A percentile compares a stretch with the other conserved stretches of the same genome.
These are phyloP conservation scores for Pangasius djambal DNA, from an alignment of 2,797 vertebrate genomes.

Conservation along the genomic window DNA sequence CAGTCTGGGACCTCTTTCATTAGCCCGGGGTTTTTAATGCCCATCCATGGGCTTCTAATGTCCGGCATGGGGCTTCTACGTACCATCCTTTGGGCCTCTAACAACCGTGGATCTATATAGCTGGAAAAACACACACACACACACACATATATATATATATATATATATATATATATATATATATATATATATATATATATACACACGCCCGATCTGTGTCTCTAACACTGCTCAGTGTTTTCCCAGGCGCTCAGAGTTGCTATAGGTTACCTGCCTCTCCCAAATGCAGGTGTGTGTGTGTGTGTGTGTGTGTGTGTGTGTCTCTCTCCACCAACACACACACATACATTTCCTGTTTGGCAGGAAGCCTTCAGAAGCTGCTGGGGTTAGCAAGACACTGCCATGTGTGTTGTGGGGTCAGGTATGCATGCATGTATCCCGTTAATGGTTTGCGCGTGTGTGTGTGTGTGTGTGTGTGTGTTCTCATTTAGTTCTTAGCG, in stretches of 20 bases:
- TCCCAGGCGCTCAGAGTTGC: constrained; percentile 53
- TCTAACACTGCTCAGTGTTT: constrained; percentile 50
- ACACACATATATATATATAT: not conserved
- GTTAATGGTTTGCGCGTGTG: not conserved
- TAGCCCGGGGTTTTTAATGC: not conserved
- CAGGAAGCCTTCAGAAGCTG: constrained; percentile 63
- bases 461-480: constrained; percentile 10
- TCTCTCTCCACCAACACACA: constrained; percentile 11
- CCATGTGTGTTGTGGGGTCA: not conserved
- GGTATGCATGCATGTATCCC: not conserved
- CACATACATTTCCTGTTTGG: constrained; percentile 68
- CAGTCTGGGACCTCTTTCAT: not conserved
- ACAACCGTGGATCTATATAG: not conserved
- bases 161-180: constrained; percentile 10
- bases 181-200: not conserved
- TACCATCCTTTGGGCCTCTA: not conserved
- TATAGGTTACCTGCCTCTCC: constrained; percentile 60
- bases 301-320: constrained; percentile 37
- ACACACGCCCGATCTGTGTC: not conserved
- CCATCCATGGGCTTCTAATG: not conserved
- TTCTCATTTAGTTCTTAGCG: not conserved
- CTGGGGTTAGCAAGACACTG: not conserved
- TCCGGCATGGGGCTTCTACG: not conserved
- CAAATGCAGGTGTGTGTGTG: constrained; percentile 65
- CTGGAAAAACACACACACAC: not conserved